Evolutionary conservation across 2,113 vertebrate species (phyloP).

Genomic region (Aspidoscelis tigris): DNA sequence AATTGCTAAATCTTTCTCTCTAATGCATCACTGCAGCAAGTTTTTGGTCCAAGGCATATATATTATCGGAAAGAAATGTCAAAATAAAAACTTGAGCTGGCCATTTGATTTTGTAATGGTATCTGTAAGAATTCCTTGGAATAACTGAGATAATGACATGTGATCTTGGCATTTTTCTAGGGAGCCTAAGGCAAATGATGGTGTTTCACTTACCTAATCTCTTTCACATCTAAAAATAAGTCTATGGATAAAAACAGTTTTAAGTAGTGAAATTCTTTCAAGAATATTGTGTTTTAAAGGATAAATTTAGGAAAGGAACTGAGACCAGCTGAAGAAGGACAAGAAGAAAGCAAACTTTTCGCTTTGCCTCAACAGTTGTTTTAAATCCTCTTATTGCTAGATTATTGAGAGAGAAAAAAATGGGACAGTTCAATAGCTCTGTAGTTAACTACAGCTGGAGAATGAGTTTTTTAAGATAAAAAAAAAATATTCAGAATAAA

Average conservation of each 20-base stretch:
- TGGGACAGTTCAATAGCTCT: conserved; percentile 27
- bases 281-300: not conserved
- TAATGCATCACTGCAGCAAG: not conserved
- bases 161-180: not conserved
- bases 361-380: conserved; percentile 30
- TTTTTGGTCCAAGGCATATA: not conserved
- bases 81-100: not conserved
- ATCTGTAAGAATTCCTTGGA: not conserved
- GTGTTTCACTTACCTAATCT: not conserved
- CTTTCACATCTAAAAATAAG: not conserved
- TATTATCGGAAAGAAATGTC: not conserved
- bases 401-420: conserved; percentile 50
- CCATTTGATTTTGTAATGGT: not conserved
- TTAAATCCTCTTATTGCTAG: conserved; percentile 42
- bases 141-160: not conserved
- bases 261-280: not conserved
- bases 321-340: conserved; percentile 25
- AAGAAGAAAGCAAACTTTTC: not conserved
- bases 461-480: conserved; percentile 62
- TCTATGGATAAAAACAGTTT: fast-evolving
- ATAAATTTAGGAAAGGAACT: not conserved
- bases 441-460: conserved; percentile 51
- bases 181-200: not conserved
- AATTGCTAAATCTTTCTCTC: not conserved
- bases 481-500: conserved; percentile 51